phyloP scores from a whole-genome alignment of 92 coral and sea anemone genomes.

The Palythoa grandiflora region DNA sequence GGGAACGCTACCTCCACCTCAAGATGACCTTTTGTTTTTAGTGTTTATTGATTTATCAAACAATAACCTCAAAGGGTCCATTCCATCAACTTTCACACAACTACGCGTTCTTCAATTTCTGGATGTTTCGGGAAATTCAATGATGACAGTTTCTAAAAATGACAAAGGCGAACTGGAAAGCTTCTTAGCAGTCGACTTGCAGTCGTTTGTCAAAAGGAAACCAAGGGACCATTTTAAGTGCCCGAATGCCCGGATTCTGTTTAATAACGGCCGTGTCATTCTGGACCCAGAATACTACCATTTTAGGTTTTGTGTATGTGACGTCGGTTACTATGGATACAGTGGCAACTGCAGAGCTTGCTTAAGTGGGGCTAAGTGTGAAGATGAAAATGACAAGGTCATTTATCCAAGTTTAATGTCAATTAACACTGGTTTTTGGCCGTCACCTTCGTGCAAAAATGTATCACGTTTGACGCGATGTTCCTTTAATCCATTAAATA shows the following conservation, averaged over 20 bases:
- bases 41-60: slow-evolving; percentile 41
- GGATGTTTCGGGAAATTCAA: slow-evolving; percentile 36
- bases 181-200: slow-evolving; percentile 37
- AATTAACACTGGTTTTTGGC: slow-evolving; percentile 64
- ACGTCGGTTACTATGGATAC: slow-evolving; percentile 61
- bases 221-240: slow-evolving; percentile 49
- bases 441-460: slow-evolving; percentile 58
- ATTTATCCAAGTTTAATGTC: slow-evolving; percentile 53
- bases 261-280: slow-evolving; percentile 65
- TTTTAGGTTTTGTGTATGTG: slow-evolving; percentile 62
- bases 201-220: slow-evolving; percentile 36
- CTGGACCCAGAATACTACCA: slow-evolving; percentile 69
- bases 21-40: slow-evolving; percentile 10
- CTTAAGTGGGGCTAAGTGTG: slow-evolving; percentile 62
- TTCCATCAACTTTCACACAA: slow-evolving; percentile 27
- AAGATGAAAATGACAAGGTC: not conserved
- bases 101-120: slow-evolving; percentile 30
- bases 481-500: slow-evolving; percentile 6
- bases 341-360: slow-evolving; percentile 61
- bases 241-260: slow-evolving; percentile 59
- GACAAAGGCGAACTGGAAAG: slow-evolving; percentile 33
- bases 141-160: slow-evolving; percentile 13
- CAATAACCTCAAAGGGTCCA: slow-evolving; percentile 39
- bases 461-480: slow-evolving; percentile 62
- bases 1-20: slow-evolving; percentile 33